phyloP scores from a whole-genome alignment of 2,888 invertebrate genomes.

The Drosophila paranaensis region DNA sequence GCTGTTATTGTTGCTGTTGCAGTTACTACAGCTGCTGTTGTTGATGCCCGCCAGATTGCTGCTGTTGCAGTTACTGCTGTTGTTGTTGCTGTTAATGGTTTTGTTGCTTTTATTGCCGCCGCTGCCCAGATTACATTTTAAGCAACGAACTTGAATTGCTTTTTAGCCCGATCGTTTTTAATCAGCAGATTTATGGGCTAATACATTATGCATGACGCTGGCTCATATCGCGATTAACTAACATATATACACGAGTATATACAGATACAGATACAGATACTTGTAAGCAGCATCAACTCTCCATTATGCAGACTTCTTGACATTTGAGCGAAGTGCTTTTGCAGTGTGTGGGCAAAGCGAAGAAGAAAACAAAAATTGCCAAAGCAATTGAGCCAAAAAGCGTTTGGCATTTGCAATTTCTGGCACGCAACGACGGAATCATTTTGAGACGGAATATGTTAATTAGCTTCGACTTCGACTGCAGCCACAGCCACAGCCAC shows the following conservation, averaged over 20 bases:
- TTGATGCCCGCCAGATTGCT: background rate
- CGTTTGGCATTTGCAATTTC: constrained; percentile 77
- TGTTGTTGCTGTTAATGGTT: background rate
- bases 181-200: constrained; percentile 67
- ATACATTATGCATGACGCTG: constrained; percentile 67
- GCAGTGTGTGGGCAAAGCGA: constrained; percentile 35
- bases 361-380: constrained; percentile 53
- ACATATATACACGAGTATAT: background rate
- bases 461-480: constrained; percentile 66
- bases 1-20: background rate
- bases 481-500: background rate
- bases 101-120: background rate
- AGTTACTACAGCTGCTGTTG: background rate
- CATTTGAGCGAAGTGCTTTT: constrained; percentile 51
- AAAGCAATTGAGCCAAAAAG: constrained; percentile 70
- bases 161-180: constrained; percentile 36
- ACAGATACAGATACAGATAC: constrained; percentile 8
- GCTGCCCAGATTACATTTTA: constrained; percentile 41
- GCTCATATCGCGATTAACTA: constrained; percentile 13
- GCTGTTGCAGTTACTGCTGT: background rate
- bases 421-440: constrained; percentile 72
- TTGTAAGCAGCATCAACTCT: constrained; percentile 17
- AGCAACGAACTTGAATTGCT: constrained; percentile 38
- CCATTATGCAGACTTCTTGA: constrained; percentile 67
- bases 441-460: constrained; percentile 73